These are phyloP conservation scores for Sardinella longiceps DNA, from an alignment of 2,797 vertebrate species.

Conservation along the genomic window DNA sequence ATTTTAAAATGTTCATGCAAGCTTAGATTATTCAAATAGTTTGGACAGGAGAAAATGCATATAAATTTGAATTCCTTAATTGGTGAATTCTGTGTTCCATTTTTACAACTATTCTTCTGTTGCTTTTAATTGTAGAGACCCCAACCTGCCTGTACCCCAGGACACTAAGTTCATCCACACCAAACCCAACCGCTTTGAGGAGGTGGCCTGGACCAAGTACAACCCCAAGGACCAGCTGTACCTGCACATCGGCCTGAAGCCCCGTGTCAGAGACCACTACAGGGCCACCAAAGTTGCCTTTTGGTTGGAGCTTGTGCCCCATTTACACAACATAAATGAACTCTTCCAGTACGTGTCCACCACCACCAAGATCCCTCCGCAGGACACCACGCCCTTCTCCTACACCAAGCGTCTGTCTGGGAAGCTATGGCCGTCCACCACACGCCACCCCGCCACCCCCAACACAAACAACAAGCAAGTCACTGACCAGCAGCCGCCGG, in stretches of 20 bases:
- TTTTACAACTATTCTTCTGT: neutral
- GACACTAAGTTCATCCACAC: conserved; percentile 99
- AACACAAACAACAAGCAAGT: conserved; percentile 86
- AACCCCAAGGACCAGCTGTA: conserved; percentile 97
- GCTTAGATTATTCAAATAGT: neutral
- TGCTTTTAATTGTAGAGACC: conserved; percentile 78
- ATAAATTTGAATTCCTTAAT: neutral
- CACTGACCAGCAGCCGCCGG: conserved; percentile 81
- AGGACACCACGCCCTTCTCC: conserved; percentile 91
- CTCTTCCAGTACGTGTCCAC: conserved; percentile 95
- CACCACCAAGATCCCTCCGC: conserved; percentile 92
- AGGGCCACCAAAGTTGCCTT: conserved; percentile 97
- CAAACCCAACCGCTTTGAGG: conserved; percentile 98
- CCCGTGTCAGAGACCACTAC: conserved; percentile 92
- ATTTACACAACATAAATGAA: conserved; percentile 93
- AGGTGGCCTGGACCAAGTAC: conserved; percentile 98
- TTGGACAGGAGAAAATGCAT: neutral
- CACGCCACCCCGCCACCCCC: conserved; percentile 88
- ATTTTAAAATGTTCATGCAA: neutral
- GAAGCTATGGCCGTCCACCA: conserved; percentile 86
- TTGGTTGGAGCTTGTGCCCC: conserved; percentile 95
- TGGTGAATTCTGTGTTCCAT: too few species aligned
- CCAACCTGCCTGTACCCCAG: conserved; percentile 95
- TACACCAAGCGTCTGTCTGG: conserved; percentile 90
- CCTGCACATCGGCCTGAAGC: conserved; percentile 94